Evolutionary conservation across 2,888 invertebrate species (phyloP).

Genomic region (Drosophila gaucha): DNA sequence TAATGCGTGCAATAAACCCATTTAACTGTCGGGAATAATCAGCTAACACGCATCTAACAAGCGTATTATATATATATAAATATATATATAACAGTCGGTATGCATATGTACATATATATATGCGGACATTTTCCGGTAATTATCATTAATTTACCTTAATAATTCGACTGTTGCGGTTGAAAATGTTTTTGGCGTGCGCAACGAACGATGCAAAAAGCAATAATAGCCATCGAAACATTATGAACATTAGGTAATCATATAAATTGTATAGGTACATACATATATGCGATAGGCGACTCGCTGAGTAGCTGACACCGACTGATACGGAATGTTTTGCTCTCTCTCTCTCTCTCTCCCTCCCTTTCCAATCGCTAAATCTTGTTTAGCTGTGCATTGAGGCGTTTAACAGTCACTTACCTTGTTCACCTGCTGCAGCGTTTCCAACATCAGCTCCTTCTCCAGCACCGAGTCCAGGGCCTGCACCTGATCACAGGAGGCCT

Average conservation of each 20-base stretch:
- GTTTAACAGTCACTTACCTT: slow-evolving; percentile 76
- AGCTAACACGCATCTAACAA: slow-evolving; percentile 24
- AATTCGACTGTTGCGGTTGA: slow-evolving; percentile 48
- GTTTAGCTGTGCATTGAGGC: slow-evolving; percentile 49
- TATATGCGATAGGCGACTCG: slow-evolving; percentile 13
- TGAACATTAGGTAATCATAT: slow-evolving; percentile 61
- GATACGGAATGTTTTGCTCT: slow-evolving; percentile 43
- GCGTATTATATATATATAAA: slow-evolving; percentile 5
- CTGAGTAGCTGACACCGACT: slow-evolving; percentile 40
- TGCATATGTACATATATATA: slow-evolving; percentile 4
- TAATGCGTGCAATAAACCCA: slow-evolving; percentile 56
- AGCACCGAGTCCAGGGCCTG: slow-evolving; percentile 89
- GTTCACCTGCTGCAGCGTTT: slow-evolving; percentile 90
- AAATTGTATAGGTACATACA: slow-evolving; percentile 12
- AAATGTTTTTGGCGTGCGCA: slow-evolving; percentile 62
- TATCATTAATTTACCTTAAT: slow-evolving; percentile 71
- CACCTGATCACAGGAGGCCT: slow-evolving; percentile 91
- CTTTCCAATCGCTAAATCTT: neutral
- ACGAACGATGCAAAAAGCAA: slow-evolving; percentile 55
- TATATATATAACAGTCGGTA: too few relatives aligned
- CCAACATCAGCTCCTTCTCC: slow-evolving; percentile 89
- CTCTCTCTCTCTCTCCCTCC: neutral
- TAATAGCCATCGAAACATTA: slow-evolving; percentile 30
- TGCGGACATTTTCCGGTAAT: slow-evolving; percentile 74
- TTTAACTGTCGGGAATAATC: slow-evolving; percentile 20